phyloP scores from a whole-genome alignment of 1,140 invertebrate species.

The Oscheius sp. region DNA sequence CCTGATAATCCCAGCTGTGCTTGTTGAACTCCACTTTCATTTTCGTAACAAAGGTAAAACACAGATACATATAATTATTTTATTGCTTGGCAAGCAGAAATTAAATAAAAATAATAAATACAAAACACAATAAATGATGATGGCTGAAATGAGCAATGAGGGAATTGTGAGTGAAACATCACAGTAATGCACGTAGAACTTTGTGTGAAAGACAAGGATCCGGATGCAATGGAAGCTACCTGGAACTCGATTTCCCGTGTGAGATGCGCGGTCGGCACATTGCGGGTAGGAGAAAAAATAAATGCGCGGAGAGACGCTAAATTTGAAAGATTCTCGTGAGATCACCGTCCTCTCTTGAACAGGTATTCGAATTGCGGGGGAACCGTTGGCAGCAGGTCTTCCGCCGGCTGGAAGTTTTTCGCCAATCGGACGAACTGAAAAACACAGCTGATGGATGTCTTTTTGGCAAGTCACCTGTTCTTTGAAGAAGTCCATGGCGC shows the following conservation, averaged over 20 bases:
- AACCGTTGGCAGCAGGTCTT: constrained; percentile 49
- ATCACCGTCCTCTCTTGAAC: constrained; percentile 35
- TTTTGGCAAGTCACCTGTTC: constrained; percentile 49
- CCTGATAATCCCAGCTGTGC: too few relatives aligned
- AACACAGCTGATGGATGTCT: not conserved
- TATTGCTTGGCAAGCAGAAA: too few relatives aligned
- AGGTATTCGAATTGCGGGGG: constrained; percentile 60
- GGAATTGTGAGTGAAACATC: not conserved
- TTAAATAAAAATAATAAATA: too few relatives aligned
- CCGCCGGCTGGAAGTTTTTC: constrained; percentile 59
- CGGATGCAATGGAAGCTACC: not conserved
- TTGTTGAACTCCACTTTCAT: too few relatives aligned
- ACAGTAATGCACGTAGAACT: not conserved
- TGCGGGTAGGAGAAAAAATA: constrained; percentile 1
- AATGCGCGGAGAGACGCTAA: not conserved
- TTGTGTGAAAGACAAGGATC: not conserved
- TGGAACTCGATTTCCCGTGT: not conserved
- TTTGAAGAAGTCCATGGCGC: constrained; percentile 57
- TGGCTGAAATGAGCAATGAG: constrained; percentile 9
- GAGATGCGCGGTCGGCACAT: too few relatives aligned
- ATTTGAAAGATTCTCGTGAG: constrained; percentile 16
- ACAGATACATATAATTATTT: too few relatives aligned
- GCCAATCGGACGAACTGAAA: constrained; percentile 59
- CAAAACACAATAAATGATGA: too few relatives aligned
- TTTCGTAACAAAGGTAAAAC: too few relatives aligned